Conservation (phyloP, 64 coral and sea anemone genomes). For the Montipora efflorescens region DNA sequence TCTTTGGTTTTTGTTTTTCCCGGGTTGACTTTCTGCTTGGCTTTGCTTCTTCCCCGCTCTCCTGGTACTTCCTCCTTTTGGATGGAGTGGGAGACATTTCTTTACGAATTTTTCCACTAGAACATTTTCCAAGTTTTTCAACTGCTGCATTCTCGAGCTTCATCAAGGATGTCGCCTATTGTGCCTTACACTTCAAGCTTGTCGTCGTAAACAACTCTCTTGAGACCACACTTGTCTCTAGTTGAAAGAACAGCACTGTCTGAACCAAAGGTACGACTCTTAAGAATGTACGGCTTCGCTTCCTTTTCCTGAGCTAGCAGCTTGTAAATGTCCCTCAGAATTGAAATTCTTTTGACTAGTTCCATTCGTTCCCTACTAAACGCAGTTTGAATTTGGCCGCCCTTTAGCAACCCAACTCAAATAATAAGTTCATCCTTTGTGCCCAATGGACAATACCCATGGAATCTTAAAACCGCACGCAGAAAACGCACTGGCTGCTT, state of each 20-base stretch:
- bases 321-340: conserved; percentile 54
- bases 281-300: conserved; percentile 9
- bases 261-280: conserved; percentile 12
- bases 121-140: conserved; percentile 23
- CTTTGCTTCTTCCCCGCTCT: conserved; percentile 7
- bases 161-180: conserved; percentile 11
- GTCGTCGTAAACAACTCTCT: conserved; percentile 3
- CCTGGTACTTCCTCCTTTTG: conserved; percentile 33
- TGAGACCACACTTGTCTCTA: conserved; percentile 44
- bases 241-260: conserved; percentile 31
- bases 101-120: conserved; percentile 14
- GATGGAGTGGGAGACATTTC: conserved; percentile 28
- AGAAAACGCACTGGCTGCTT: conserved; percentile 30
- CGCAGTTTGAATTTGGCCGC: conserved; percentile 65
- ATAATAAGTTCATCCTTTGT: conserved; percentile 61
- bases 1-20: conserved; percentile 34
- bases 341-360: conserved; percentile 59
- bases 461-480: conserved; percentile 21
- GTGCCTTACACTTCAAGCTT: conserved; percentile 28
- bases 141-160: conserved; percentile 35
- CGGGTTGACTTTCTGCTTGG: conserved; percentile 35
- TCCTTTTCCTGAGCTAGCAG: conserved; percentile 35
- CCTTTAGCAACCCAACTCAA: conserved; percentile 46
- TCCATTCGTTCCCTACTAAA: conserved; percentile 62
- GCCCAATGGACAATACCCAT: conserved; percentile 42